A percentile compares a stretch with the other conserved stretches of the same genome.
phyloP scores from a whole-genome alignment of 64 coral and sea anemone genomes.

The Montipora foliosa region DNA sequence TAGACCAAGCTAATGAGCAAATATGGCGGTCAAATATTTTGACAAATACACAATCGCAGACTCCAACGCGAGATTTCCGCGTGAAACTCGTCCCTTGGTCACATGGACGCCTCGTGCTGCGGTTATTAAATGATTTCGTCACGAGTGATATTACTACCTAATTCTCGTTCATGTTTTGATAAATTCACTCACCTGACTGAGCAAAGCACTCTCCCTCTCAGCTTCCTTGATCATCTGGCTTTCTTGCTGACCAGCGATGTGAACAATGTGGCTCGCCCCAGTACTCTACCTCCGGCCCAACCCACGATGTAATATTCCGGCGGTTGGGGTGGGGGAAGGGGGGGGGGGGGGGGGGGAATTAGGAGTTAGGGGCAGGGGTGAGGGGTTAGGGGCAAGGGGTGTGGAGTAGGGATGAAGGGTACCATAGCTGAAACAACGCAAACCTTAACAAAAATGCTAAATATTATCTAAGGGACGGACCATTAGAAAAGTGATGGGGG shows the following conservation, averaged over 20 bases:
- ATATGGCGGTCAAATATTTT: constrained; percentile 52
- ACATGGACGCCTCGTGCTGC: not conserved
- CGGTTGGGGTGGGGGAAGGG: too few relatives aligned
- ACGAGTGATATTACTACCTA: not conserved
- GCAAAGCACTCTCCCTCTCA: not conserved
- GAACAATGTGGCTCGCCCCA: not conserved
- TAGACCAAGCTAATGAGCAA: not conserved
- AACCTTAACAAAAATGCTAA: too few relatives aligned
- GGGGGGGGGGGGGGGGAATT: too few relatives aligned
- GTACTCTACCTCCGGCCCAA: too few relatives aligned
- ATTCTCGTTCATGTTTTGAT: not conserved
- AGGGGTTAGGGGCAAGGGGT: too few relatives aligned
- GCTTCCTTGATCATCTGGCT: not conserved
- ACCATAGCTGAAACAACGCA: too few relatives aligned
- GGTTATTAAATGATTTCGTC: not conserved
- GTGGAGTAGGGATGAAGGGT: too few relatives aligned
- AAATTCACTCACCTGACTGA: not conserved
- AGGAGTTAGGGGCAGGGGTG: too few relatives aligned
- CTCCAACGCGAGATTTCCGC: not conserved
- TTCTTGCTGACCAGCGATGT: too few relatives aligned
- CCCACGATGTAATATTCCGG: too few relatives aligned
- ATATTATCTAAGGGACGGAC: too few relatives aligned
- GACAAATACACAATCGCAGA: not conserved
- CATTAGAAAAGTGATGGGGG: too few relatives aligned
- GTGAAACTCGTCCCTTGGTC: not conserved